These are phyloP conservation scores for Araneus ventricosus DNA, from an alignment of 1,140 invertebrate species.

Conservation along the genomic window DNA sequence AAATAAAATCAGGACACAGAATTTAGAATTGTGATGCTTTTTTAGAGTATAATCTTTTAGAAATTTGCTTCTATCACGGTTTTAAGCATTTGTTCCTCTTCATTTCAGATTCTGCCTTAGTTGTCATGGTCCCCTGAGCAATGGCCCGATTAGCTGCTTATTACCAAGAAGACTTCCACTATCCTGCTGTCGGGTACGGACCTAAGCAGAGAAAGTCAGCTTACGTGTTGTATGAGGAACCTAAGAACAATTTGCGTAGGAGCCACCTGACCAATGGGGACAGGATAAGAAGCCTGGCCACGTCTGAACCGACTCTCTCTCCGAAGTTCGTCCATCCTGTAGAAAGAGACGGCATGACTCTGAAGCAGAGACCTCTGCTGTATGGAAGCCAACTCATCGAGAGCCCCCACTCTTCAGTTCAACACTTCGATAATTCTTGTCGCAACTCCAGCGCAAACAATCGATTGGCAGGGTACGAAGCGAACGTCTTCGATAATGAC, in stretches of 20 bases:
- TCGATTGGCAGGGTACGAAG: background rate
- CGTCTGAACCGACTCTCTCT: slow-evolving; percentile 37
- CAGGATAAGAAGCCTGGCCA: slow-evolving; percentile 26
- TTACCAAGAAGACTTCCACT: slow-evolving; percentile 71
- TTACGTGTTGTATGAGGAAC: slow-evolving; percentile 41
- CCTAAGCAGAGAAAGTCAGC: slow-evolving; percentile 66
- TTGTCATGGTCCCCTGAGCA: background rate
- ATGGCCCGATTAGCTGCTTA: slow-evolving; percentile 71
- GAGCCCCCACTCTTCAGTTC: background rate
- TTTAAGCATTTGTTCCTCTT: background rate
- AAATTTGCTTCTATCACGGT: background rate
- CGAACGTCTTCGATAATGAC: slow-evolving; percentile 26
- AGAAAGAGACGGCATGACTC: background rate
- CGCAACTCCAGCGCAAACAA: background rate
- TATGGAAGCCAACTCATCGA: slow-evolving; percentile 14
- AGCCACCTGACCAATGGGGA: background rate
- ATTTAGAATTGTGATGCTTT: too few species aligned
- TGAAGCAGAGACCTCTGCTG: slow-evolving; percentile 21
- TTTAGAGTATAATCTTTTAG: too few species aligned
- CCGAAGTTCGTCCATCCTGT: background rate
- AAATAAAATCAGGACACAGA: too few species aligned
- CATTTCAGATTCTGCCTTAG: background rate
- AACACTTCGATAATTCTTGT: slow-evolving; percentile 1
- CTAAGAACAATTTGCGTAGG: slow-evolving; percentile 23
- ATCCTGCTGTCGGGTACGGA: background rate